A percentile compares a stretch with the other conserved stretches of the same genome.
phyloP scores from a whole-genome alignment of 2,888 invertebrate species.

The Liposcelis brunnea region DNA sequence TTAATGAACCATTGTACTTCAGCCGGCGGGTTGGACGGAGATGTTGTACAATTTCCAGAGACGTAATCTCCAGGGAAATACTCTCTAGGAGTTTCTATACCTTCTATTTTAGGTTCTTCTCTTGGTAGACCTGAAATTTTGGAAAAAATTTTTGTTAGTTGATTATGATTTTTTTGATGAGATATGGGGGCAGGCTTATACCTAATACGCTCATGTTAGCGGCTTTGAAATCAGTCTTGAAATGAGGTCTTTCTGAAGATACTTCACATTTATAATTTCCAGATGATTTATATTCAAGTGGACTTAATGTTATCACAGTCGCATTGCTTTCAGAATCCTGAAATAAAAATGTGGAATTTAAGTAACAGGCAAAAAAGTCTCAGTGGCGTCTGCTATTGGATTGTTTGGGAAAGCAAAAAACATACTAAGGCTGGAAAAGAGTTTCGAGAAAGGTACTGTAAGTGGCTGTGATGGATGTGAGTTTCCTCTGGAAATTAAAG shows the following conservation, averaged over 20 bases:
- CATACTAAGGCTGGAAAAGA: too few species aligned
- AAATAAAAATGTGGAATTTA: not conserved
- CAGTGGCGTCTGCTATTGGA: too few species aligned
- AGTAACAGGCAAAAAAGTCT: too few species aligned
- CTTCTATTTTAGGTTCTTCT: not conserved
- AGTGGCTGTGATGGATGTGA: too few species aligned
- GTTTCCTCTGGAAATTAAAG: too few species aligned
- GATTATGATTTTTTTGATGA: too few species aligned
- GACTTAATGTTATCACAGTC: not conserved
- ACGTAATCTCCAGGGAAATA: not conserved
- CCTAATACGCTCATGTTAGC: not conserved
- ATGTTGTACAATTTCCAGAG: not conserved
- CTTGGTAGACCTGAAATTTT: not conserved
- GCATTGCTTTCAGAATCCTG: not conserved
- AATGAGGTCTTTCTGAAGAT: not conserved
- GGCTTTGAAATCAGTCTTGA: not conserved
- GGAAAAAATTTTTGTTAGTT: not conserved
- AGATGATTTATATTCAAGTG: not conserved
- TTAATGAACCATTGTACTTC: not conserved
- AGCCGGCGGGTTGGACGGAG: conserved; percentile 1
- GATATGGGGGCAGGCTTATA: too few species aligned
- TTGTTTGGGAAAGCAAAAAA: too few species aligned
- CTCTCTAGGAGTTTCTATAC: not conserved
- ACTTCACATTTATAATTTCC: not conserved
- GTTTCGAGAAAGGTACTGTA: too few species aligned